A percentile compares a stretch with the other conserved stretches of the same genome.
Conservation (phyloP, 2,113 vertebrate genomes). For the Dromas ardeola region DNA sequence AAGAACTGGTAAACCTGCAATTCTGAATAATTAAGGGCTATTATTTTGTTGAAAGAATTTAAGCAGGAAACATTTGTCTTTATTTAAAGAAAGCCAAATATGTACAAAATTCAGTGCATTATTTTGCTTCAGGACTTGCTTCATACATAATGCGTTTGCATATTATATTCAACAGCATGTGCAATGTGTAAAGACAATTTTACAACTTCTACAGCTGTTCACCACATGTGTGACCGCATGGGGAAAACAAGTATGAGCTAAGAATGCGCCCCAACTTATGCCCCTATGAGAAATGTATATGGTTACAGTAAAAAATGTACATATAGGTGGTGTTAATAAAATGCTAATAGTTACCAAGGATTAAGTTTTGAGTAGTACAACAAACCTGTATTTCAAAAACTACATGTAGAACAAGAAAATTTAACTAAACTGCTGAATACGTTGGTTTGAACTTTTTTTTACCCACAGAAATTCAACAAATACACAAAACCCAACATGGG, state of each 20-base stretch:
- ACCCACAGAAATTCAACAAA: not conserved
- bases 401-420: not conserved
- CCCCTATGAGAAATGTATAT: slow-evolving; percentile 41
- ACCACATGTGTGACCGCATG: slow-evolving; percentile 65
- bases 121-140: slow-evolving; percentile 4
- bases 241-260: slow-evolving; percentile 56
- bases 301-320: slow-evolving; percentile 40
- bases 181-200: slow-evolving; percentile 37
- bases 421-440: not conserved
- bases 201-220: slow-evolving; percentile 68
- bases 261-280: slow-evolving; percentile 30
- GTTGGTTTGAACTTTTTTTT: not conserved
- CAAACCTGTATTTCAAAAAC: not conserved
- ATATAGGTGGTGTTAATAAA: not conserved
- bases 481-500: not conserved
- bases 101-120: not conserved
- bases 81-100: not conserved
- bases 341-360: not conserved
- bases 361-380: slow-evolving; percentile 23
- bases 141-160: not conserved
- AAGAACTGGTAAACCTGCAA: not conserved
- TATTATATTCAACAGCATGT: not conserved
- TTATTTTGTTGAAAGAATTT: not conserved
- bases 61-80: not conserved
- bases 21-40: not conserved